Conservation (phyloP, 1,140 invertebrate species). For the Panagrolaimus sp. region DNA sequence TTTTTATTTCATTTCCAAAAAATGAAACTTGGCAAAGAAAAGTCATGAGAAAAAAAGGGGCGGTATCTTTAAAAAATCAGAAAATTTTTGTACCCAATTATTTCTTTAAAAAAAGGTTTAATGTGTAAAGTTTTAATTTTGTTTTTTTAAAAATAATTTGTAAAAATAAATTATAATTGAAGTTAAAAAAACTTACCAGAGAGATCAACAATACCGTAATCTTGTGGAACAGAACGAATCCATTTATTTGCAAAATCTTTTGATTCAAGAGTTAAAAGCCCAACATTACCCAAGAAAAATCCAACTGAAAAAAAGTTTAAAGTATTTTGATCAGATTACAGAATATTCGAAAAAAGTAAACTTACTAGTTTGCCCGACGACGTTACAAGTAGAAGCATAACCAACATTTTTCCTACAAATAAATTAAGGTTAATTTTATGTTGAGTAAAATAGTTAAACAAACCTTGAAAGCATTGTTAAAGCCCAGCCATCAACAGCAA, state of each 20-base stretch:
- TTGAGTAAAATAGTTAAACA: background rate
- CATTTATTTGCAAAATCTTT: slow-evolving; percentile 91
- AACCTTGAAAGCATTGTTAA: slow-evolving; percentile 91
- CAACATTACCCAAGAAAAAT: slow-evolving; percentile 90
- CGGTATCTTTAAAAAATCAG: background rate
- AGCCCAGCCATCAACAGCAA: slow-evolving; percentile 99
- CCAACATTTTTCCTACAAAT: slow-evolving; percentile 79
- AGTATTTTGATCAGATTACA: too few species aligned
- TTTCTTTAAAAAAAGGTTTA: background rate
- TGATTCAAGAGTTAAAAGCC: slow-evolving; percentile 95
- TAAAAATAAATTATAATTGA: background rate
- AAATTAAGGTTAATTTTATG: slow-evolving; percentile 11
- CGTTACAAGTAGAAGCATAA: slow-evolving; percentile 98
- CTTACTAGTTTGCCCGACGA: slow-evolving; percentile 67
- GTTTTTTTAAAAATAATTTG: background rate
- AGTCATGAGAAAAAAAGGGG: slow-evolving; percentile 78
- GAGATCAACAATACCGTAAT: slow-evolving; percentile 75
- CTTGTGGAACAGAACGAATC: slow-evolving; percentile 69
- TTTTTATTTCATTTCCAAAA: slow-evolving; percentile 66
- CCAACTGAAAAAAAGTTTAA: slow-evolving; percentile 80
- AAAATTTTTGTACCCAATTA: background rate
- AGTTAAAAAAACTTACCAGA: slow-evolving; percentile 63
- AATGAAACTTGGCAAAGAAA: slow-evolving; percentile 87
- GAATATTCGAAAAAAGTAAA: background rate
- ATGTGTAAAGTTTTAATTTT: background rate